Conservation (phyloP, 2,797 vertebrate species). For the Chanos chanos region DNA sequence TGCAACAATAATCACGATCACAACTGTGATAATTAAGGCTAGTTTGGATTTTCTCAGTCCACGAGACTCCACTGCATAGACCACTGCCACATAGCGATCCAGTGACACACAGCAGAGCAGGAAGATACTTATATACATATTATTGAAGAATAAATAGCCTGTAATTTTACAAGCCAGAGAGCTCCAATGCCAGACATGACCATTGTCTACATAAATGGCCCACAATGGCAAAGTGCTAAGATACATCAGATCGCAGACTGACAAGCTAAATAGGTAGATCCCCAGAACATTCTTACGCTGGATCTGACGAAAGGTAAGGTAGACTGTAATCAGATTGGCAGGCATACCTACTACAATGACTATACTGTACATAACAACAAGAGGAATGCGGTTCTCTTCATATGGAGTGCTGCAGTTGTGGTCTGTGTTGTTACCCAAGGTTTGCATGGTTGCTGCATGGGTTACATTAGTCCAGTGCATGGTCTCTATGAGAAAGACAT, state of each 20-base stretch:
- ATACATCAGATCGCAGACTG: conserved; percentile 83
- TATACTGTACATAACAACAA: conserved; percentile 71
- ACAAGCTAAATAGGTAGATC: conserved; percentile 81
- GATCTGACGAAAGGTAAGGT: conserved; percentile 72
- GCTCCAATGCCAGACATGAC: conserved; percentile 69
- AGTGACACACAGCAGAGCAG: conserved; percentile 85
- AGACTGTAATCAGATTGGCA: conserved; percentile 74
- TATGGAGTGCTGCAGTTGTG: conserved; percentile 58
- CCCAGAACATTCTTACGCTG: conserved; percentile 71
- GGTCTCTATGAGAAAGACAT: background rate
- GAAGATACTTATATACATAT: conserved; percentile 89
- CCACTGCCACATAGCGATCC: conserved; percentile 80
- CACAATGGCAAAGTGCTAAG: conserved; percentile 81
- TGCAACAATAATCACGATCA: conserved; percentile 59
- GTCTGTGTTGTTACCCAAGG: background rate
- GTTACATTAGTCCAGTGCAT: conserved; percentile 4
- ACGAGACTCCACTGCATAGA: conserved; percentile 73
- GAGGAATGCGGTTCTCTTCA: conserved; percentile 47
- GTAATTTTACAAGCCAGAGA: conserved; percentile 60
- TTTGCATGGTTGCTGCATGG: background rate
- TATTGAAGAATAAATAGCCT: conserved; percentile 87
- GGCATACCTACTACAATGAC: conserved; percentile 77
- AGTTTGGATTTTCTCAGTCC: conserved; percentile 63
- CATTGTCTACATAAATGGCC: conserved; percentile 67
- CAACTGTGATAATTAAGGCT: conserved; percentile 46